These are phyloP conservation scores for Ormyrus thymus DNA, from an alignment of 2,888 invertebrate species.

Conservation along the genomic window DNA sequence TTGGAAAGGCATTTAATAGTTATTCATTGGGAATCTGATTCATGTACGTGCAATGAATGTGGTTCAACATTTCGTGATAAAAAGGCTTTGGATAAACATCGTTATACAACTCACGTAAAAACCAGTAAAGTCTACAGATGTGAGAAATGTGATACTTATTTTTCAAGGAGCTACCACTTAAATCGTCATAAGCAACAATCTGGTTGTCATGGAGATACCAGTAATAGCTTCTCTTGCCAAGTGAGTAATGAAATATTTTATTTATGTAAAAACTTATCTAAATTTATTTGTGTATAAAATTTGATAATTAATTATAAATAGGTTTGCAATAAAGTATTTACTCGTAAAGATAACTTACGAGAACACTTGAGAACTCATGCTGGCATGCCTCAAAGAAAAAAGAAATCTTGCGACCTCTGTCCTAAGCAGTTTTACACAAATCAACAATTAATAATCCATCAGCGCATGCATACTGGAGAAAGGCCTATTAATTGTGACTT, in stretches of 20 bases:
- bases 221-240: constrained; percentile 78
- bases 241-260: constrained; percentile 66
- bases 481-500: constrained; percentile 83
- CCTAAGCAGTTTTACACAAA: constrained; percentile 79
- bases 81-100: constrained; percentile 80
- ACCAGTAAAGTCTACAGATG: constrained; percentile 76
- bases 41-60: constrained; percentile 82
- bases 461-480: constrained; percentile 82
- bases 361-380: constrained; percentile 83
- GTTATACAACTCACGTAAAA: constrained; percentile 76
- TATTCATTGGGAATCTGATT: constrained; percentile 82
- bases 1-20: constrained; percentile 81
- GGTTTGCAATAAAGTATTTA: constrained; percentile 77
- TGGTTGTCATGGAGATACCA: constrained; percentile 76
- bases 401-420: constrained; percentile 81
- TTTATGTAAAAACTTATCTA: background rate
- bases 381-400: constrained; percentile 78
- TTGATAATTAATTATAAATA: constrained; percentile 61
- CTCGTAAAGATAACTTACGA: constrained; percentile 84
- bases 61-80: constrained; percentile 81
- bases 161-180: constrained; percentile 77
- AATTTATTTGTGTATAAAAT: constrained; percentile 3
- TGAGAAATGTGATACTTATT: constrained; percentile 76
- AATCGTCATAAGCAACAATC: constrained; percentile 77
- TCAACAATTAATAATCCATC: constrained; percentile 78